Base-by-base conservation (phyloP, 1,140 invertebrate species). In the Drosophila suzukii region DNA sequence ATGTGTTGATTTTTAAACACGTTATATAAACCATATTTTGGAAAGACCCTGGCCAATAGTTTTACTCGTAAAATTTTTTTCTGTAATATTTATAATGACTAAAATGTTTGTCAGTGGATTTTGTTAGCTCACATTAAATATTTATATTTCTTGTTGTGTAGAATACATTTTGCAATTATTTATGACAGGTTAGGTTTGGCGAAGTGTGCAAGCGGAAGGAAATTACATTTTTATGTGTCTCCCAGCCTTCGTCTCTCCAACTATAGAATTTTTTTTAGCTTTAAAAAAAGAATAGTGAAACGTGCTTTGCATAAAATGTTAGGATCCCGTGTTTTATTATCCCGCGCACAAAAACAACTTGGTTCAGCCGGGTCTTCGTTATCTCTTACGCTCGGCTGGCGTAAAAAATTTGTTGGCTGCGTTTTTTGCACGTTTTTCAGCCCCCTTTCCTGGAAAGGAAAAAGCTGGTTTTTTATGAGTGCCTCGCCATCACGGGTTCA, bases 171-270 rank as follows among this genome's bases (percentile, higher is more conserved):
- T 72, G 71, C 20, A 44, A 55, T 24, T 56, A 77, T 89, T 89
- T 72, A 80, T 83, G 84, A 56, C 79, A 83, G 84, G 71, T 88
- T 89, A 46, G 68, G 55, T 17, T 47, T 8, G 17, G n/a, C n/a
- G 27, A 41, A 54, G 66, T 75, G 58, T 57, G 57, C 60, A 36
- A 61, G 62, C 75, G 76, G 63, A 88, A 83, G 76, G 76, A 88
- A 77, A 80, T 83, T 50, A 71, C 75, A 88, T 83, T 83, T 88
- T 83, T 80, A 89, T 89, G 76, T 63, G 75, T 72, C 71, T 66
- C 36, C n/a, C 24, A 54, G 32, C 43, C 55, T 49, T 44, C 24
- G 55, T 30, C 54, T 57, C 39, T 15, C 15, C 6, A 57, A 24
- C 73, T 43, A 24, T 61, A 51, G 32, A 49, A 55, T 27, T 56